Percentiles rank a stretch among this genome's conserved stretches.
phyloP scores from a whole-genome alignment of 2,888 invertebrate species.

The Mystacides longicornis region DNA sequence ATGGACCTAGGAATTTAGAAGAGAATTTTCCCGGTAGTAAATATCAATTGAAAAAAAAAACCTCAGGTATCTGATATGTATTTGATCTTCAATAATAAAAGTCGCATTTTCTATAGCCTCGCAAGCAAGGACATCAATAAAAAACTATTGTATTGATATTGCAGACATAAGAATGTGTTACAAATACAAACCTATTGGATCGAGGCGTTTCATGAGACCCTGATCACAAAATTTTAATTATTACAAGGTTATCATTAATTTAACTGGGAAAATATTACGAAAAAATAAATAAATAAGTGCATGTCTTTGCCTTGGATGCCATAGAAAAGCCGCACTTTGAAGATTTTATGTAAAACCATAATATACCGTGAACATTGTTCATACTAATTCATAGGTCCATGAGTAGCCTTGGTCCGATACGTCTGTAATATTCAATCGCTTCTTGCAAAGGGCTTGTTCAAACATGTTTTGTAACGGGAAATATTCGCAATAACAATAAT shows the following conservation, averaged over 20 bases:
- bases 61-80: neutral
- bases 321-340: constrained; percentile 9
- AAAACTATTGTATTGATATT: neutral
- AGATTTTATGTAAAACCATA: neutral
- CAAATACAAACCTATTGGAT: constrained; percentile 23
- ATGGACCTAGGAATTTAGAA: constrained; percentile 19
- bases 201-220: constrained; percentile 27
- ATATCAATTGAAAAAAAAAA: neutral
- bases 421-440: constrained; percentile 10
- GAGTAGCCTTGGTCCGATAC: constrained; percentile 26
- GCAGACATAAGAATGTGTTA: constrained; percentile 1
- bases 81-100: too few species aligned
- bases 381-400: constrained; percentile 24
- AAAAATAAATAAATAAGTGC: neutral
- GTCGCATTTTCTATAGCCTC: constrained; percentile 3
- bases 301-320: constrained; percentile 9
- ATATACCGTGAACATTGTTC: neutral
- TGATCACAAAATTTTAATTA: constrained; percentile 17
- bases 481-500: too few species aligned
- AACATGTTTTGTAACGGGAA: too few species aligned
- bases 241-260: neutral
- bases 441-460: neutral
- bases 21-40: constrained; percentile 8
- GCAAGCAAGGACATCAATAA: constrained; percentile 7
- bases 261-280: neutral